Evolutionary conservation across 2,888 invertebrate species (phyloP).

Genomic region (Dilophus febrilis): DNA sequence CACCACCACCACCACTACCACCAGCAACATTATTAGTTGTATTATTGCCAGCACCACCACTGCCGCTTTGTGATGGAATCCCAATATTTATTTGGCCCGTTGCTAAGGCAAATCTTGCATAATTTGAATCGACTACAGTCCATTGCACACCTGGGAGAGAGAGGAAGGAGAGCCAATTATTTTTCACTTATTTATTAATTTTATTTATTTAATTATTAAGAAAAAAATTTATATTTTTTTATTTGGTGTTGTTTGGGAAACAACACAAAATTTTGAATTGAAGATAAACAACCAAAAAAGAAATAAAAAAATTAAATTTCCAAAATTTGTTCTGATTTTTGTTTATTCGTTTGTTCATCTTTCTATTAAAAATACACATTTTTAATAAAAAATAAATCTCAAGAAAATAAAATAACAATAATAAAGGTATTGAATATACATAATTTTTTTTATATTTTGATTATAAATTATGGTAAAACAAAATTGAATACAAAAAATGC

Average conservation of each 20-base stretch:
- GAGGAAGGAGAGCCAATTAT: slow-evolving; percentile 28
- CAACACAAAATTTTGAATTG: neutral
- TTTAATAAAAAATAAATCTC: no score
- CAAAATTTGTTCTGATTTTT: neutral
- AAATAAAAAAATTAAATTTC: neutral
- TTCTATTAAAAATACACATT: no score
- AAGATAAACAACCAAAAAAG: neutral
- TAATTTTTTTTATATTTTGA: no score
- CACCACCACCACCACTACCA: neutral
- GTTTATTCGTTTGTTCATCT: no score
- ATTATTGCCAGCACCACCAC: slow-evolving; percentile 25
- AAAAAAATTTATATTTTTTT: no score
- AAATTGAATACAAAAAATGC: no score
- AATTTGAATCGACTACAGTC: slow-evolving; percentile 69
- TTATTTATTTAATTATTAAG: no score
- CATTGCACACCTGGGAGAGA: slow-evolving; percentile 72
- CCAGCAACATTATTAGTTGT: neutral
- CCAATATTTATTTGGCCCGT: slow-evolving; percentile 36
- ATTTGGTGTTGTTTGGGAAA: neutral
- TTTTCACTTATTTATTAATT: neutral
- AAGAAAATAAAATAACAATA: no score
- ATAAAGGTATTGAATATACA: no score
- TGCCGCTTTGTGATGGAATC: slow-evolving; percentile 17
- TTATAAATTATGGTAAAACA: no score
- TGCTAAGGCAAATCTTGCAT: slow-evolving; percentile 53